Evolutionary conservation across 2,113 vertebrate genomes (phyloP), one percentile per base, ranked within the genome.

Genomic region (Ciconia maguari): DNA sequence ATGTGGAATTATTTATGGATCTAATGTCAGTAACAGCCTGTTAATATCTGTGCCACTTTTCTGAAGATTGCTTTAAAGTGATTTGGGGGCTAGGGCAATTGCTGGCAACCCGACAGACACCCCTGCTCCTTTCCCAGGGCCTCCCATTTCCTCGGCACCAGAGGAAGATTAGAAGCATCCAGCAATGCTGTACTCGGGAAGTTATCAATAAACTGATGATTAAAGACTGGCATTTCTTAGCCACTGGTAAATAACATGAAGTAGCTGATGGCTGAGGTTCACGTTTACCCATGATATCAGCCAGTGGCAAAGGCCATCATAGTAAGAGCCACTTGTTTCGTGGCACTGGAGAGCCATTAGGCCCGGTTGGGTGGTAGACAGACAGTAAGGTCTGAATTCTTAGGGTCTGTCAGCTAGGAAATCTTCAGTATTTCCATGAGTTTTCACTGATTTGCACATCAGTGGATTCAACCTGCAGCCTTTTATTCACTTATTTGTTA

Each of bases 1-100:
- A 60, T 13, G 57, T n/a, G 78, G 94, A 79, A 89, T 97, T 94
- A 94, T 95, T 96, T 54, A 96, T 95, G 94, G 94, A 41, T 91
- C 66, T 61, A 2, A 19, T 83, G 91, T 69, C 91, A 92, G 69
- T 49, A 90, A 68, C 74, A 75, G 84, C 61, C 74, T 51, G 64
- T 30, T 87, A 3, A 79, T 95, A 89, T 42, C 80, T 24, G 29
- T 64, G 64, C 61, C 71, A 9, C 77, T 84, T 25, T 41, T 34
- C 82, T 58, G 49, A 30, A 66, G 71, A 41, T 16, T 51, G 74
- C 30, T 83, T 61, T 29, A 11, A 61, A 84, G 71, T 34, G 34
- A 8, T 36, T 21, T 0, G 3, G 58, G 78, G 32, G 25, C 49
- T n/a, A 2, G 4, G 41, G 51, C 16, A 10, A n/a, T 34, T 61